A percentile compares a stretch with the other conserved stretches of the same genome.
These are phyloP conservation scores for Ranitomeya imitator DNA, from an alignment of 2,113 vertebrate species.

Conservation along the genomic window DNA sequence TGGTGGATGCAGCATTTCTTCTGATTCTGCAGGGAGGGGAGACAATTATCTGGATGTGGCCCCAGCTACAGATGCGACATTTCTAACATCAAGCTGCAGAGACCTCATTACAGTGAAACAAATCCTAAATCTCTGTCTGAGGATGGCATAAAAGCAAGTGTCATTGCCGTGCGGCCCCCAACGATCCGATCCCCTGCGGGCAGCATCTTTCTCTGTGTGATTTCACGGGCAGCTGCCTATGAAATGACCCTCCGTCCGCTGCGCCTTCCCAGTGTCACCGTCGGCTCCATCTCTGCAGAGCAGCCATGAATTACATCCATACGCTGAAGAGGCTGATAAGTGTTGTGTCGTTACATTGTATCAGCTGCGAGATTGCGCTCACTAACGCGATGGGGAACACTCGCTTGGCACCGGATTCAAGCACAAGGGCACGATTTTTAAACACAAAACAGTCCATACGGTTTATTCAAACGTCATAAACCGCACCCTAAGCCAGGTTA, in stretches of 20 bases:
- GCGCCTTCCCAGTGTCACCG: slow-evolving; percentile 44
- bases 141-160: slow-evolving; percentile 61
- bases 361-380: not conserved
- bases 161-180: slow-evolving; percentile 66
- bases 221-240: slow-evolving; percentile 65
- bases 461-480: no score
- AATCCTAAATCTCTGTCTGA: slow-evolving; percentile 23
- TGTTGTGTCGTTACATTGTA: not conserved
- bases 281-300: not conserved
- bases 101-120: slow-evolving; percentile 14
- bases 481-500: no score
- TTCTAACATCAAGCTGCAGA: not conserved
- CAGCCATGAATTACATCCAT: not conserved
- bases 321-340: not conserved
- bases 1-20: not conserved
- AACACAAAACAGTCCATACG: no score
- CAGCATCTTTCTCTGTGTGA: slow-evolving; percentile 62
- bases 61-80: no score
- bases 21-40: not conserved
- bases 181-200: slow-evolving; percentile 65
- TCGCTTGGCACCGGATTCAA: no score
- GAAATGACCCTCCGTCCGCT: slow-evolving; percentile 65
- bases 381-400: no score
- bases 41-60: not conserved
- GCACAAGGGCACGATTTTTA: no score